phyloP scores from a whole-genome alignment of 2,113 vertebrate genomes.

The Toxostoma redivivum region DNA sequence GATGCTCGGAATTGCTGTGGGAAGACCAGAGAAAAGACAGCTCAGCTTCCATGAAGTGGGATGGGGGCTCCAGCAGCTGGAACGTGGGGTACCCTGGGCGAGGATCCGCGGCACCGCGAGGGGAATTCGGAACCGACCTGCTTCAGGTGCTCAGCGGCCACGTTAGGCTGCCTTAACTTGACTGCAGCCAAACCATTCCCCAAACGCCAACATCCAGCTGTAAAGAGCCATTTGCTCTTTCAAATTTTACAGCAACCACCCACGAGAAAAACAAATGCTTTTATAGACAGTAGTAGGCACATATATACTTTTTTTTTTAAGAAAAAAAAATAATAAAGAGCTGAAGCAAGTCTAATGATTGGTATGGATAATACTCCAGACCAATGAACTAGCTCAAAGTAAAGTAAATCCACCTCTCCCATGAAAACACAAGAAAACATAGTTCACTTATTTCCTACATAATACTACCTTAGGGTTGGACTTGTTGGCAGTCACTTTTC shows the following conservation, averaged over 20 bases:
- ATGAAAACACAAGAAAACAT: background rate
- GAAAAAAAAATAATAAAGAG: background rate
- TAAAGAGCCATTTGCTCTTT: background rate
- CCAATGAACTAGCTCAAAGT: background rate
- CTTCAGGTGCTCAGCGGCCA: constrained; percentile 35
- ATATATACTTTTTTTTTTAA: background rate
- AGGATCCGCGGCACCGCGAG: background rate
- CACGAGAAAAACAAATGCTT: background rate
- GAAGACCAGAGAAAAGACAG: constrained; percentile 62
- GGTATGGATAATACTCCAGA: background rate
- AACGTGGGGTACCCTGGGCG: background rate
- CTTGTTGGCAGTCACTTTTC: background rate
- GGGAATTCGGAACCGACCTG: background rate
- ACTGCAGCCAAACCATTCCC: constrained; percentile 30
- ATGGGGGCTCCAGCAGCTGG: background rate
- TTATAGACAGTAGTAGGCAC: background rate
- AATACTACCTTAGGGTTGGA: background rate
- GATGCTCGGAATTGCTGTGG: constrained; percentile 84
- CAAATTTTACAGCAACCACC: background rate
- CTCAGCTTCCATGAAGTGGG: constrained; percentile 47
- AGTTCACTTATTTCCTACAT: background rate
- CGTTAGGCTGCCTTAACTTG: constrained; percentile 56
- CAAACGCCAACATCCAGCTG: background rate
- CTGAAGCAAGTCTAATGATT: background rate
- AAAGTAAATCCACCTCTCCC: background rate